These are phyloP conservation scores for Stramonita haemastoma DNA, from an alignment of 2,888 invertebrate species.

Conservation along the genomic window DNA sequence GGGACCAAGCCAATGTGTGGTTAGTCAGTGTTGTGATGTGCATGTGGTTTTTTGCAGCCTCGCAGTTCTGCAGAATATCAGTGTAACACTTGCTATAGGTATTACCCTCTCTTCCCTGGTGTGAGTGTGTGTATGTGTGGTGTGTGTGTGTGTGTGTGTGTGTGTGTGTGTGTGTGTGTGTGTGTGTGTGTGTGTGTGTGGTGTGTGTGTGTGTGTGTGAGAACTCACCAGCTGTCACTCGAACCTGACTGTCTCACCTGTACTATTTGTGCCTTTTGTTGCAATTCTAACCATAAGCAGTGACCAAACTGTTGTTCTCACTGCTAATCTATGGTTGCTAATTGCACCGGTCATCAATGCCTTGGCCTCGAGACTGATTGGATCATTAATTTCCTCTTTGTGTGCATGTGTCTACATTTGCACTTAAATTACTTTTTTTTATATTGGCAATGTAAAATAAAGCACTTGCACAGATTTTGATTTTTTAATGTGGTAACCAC, in stretches of 20 bases:
- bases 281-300: too few species aligned
- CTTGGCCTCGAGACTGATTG: background rate
- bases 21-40: background rate
- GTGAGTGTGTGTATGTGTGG: constrained; percentile 6
- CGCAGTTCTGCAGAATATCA: constrained; percentile 9
- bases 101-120: background rate
- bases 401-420: background rate
- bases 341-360: background rate
- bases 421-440: background rate
- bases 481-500: too few species aligned
- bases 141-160: too few species aligned
- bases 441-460: too few species aligned
- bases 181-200: background rate
- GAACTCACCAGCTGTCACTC: too few species aligned
- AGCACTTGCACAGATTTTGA: too few species aligned
- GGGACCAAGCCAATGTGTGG: background rate
- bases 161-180: background rate
- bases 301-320: background rate
- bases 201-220: too few species aligned
- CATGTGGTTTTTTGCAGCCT: constrained; percentile 14
- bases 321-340: background rate
- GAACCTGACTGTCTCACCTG: too few species aligned
- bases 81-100: constrained; percentile 19
- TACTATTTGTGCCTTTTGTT: too few species aligned
- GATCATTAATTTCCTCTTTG: background rate